Conservation (phyloP, 2,113 vertebrate genomes). For the Acinonyx jubatus region DNA sequence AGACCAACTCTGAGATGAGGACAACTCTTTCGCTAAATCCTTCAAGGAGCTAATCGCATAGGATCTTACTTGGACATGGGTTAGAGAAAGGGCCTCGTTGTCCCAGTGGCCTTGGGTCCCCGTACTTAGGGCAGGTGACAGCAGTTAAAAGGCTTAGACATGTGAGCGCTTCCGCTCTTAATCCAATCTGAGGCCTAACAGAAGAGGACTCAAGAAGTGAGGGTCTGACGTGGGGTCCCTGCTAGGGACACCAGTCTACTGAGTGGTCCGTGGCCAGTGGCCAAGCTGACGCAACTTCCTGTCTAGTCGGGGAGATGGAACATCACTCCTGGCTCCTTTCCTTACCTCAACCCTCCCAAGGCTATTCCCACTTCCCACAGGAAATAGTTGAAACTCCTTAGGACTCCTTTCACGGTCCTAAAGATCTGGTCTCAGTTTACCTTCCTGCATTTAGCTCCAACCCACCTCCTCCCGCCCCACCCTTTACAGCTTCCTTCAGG, state of each 20-base stretch:
- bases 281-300: background rate
- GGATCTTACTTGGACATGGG: fast-evolving
- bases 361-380: too few relatives aligned
- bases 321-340: background rate
- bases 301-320: background rate
- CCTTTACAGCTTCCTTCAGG: background rate
- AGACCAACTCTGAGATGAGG: background rate
- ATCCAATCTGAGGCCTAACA: background rate
- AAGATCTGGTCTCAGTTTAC: background rate
- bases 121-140: background rate
- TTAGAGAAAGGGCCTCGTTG: fast-evolving
- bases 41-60: fast-evolving
- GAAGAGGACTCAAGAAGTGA: background rate
- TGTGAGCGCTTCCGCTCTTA: fast-evolving
- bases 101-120: background rate
- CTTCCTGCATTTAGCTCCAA: background rate
- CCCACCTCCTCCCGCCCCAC: fast-evolving
- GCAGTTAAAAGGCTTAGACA: background rate
- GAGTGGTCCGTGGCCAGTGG: background rate
- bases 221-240: background rate
- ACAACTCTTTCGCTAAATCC: background rate
- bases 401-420: background rate
- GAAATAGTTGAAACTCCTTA: background rate
- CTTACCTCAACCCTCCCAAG: background rate
- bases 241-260: background rate